A percentile compares a stretch with the other conserved stretches of the same genome.
These are phyloP conservation scores for Pollenia labialis DNA, from an alignment of 2,888 invertebrate genomes.

Conservation along the genomic window DNA sequence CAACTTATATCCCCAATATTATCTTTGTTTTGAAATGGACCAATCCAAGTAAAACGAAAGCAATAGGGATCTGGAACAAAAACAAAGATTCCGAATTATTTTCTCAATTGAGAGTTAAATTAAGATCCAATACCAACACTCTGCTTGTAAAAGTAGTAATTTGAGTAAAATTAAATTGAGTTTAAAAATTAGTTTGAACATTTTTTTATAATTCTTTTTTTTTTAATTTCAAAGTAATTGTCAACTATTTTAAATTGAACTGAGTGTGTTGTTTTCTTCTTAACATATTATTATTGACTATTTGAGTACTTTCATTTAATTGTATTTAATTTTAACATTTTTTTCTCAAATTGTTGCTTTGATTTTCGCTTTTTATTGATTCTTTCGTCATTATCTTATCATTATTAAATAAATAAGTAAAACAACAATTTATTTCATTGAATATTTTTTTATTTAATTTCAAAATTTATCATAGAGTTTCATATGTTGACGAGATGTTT, in stretches of 20 bases:
- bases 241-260: background rate
- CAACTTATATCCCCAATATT: conserved; percentile 86
- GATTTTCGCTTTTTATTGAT: background rate
- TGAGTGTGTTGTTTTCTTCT: background rate
- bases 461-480: background rate
- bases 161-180: conserved; percentile 11
- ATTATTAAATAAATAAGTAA: conserved; percentile 6
- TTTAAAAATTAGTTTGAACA: background rate
- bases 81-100: background rate
- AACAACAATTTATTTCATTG: conserved; percentile 25
- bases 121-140: conserved; percentile 48
- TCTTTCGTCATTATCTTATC: conserved; percentile 58
- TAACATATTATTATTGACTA: conserved; percentile 29
- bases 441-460: conserved; percentile 31
- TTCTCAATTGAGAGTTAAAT: background rate
- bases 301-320: background rate
- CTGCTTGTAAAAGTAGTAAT: conserved; percentile 24
- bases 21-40: conserved; percentile 86
- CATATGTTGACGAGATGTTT: conserved; percentile 28
- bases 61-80: conserved; percentile 84
- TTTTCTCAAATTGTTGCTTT: background rate
- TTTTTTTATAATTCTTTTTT: background rate
- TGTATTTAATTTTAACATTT: conserved; percentile 1
- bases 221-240: background rate
- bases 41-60: conserved; percentile 89